A percentile compares a stretch with the other conserved stretches of the same genome.
phyloP scores from a whole-genome alignment of 2,797 vertebrate genomes.

The Molossus molossus region DNA sequence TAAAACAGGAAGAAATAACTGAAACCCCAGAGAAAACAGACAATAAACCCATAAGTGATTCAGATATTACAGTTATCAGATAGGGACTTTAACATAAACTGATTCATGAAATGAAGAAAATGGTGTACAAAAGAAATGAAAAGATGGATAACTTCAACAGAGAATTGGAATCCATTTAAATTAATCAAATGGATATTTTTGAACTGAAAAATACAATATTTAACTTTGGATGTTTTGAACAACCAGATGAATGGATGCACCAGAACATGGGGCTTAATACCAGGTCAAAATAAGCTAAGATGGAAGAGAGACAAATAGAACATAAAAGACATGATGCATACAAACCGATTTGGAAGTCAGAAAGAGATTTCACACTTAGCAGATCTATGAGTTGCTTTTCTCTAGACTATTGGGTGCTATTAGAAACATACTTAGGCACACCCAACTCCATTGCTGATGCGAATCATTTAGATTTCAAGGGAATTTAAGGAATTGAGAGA shows the following conservation, averaged over 20 bases:
- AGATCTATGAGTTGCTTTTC: neutral
- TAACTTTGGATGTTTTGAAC: slow-evolving; percentile 7
- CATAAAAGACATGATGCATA: neutral
- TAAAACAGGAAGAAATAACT: neutral
- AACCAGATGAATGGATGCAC: neutral
- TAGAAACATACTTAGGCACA: slow-evolving; percentile 16
- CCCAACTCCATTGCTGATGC: slow-evolving; percentile 7
- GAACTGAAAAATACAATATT: slow-evolving; percentile 15
- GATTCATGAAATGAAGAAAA: neutral
- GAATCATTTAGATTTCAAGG: slow-evolving; percentile 49
- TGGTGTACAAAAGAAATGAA: neutral
- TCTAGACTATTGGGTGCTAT: neutral
- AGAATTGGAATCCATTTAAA: neutral
- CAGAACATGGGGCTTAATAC: neutral
- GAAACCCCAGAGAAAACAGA: neutral
- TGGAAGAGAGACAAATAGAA: neutral
- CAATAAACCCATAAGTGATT: neutral
- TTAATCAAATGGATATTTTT: neutral
- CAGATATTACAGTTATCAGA: neutral
- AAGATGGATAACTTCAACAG: neutral
- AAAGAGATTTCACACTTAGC: neutral
- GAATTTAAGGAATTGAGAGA: neutral
- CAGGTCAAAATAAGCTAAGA: neutral
- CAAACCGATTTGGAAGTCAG: neutral
- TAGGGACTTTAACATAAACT: slow-evolving; percentile 19